phyloP scores from a whole-genome alignment of 2,888 invertebrate species.

The Agrenia bidenticulata region DNA sequence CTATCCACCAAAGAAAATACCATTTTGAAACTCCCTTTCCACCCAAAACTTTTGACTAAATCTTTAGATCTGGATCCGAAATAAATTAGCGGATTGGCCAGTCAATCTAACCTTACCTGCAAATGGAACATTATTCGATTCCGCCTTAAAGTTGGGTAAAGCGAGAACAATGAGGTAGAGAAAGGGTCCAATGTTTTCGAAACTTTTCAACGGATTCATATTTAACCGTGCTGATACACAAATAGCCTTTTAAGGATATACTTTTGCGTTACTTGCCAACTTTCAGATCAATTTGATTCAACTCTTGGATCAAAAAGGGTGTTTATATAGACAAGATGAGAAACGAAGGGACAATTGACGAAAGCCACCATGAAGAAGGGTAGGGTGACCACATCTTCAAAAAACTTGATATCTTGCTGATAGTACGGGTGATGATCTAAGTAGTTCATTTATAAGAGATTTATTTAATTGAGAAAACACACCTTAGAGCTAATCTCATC shows the following conservation, averaged over 20 bases:
- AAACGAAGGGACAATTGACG: not conserved
- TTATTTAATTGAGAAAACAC: constrained; percentile 22
- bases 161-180: not conserved
- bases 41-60: no score
- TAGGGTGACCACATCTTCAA: no score
- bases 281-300: not conserved
- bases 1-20: constrained; percentile 25
- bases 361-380: no score
- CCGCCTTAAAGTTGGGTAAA: not conserved
- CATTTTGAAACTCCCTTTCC: not conserved
- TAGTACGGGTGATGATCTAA: constrained; percentile 1
- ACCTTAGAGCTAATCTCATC: constrained; percentile 17
- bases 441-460: constrained; percentile 29
- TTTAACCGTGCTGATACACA: not conserved
- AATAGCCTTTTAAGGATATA: not conserved
- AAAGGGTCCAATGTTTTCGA: not conserved
- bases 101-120: not conserved
- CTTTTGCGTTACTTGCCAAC: not conserved
- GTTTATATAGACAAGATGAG: not conserved
- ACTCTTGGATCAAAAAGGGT: not conserved
- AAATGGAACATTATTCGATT: not conserved
- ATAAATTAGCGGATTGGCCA: no score
- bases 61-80: no score
- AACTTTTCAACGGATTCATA: not conserved
- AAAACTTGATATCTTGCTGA: no score